phyloP scores from a whole-genome alignment of 2,113 vertebrate genomes.

The Acrocephalus arundinaceus region DNA sequence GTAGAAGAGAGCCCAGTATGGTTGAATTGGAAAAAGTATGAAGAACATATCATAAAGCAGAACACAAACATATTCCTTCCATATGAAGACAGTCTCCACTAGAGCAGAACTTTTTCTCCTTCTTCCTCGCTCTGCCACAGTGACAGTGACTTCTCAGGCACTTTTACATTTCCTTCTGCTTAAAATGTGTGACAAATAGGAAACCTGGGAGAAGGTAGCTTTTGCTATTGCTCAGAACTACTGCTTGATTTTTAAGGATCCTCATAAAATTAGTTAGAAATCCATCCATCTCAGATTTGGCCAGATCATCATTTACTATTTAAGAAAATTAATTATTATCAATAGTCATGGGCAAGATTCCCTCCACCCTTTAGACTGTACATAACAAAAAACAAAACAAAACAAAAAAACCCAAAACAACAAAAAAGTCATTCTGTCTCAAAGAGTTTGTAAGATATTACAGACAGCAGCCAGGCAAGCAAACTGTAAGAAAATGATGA shows the following conservation, averaged over 20 bases:
- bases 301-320: neutral
- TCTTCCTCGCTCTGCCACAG: accelerated
- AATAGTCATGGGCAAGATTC: neutral
- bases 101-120: neutral
- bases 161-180: neutral
- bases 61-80: neutral
- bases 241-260: neutral
- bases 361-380: neutral
- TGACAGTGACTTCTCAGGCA: neutral
- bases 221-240: neutral
- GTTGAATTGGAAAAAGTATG: neutral
- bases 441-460: neutral
- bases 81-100: neutral
- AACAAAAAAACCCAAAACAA: neutral
- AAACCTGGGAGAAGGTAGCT: neutral
- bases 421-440: neutral
- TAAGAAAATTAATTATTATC: neutral
- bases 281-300: neutral
- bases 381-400: neutral
- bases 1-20: neutral
- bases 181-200: neutral
- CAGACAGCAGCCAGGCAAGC: neutral
- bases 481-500: neutral
- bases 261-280: neutral
- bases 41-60: neutral